Percentiles rank a stretch among this genome's conserved stretches.
Conservation (phyloP, 2,113 vertebrate genomes). For the Anser brachyrhynchus region DNA sequence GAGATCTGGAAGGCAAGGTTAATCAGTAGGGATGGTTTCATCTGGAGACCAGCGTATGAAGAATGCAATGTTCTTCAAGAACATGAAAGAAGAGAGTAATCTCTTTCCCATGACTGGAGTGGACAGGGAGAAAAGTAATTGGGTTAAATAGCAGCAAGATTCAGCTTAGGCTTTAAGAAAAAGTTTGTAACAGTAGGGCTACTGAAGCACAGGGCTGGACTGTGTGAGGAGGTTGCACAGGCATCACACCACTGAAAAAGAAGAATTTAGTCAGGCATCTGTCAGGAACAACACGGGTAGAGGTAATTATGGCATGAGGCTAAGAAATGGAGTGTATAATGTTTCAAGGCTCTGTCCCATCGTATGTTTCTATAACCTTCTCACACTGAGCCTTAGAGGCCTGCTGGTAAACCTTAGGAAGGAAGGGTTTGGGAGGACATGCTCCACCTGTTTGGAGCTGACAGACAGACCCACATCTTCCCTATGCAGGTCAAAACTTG, state of each 20-base stretch:
- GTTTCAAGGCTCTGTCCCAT: not conserved
- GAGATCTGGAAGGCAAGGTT: not conserved
- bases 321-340: not conserved
- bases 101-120: not conserved
- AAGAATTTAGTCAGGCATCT: not conserved
- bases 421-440: not conserved
- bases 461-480: not conserved
- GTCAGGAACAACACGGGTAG: not conserved
- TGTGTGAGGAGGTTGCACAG: not conserved
- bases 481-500: rapidly evolving
- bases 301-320: not conserved
- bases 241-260: not conserved
- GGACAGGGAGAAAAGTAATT: not conserved
- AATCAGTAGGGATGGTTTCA: not conserved
- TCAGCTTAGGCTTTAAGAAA: not conserved
- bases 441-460: rapidly evolving
- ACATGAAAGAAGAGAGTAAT: not conserved
- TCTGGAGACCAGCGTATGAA: not conserved
- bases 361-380: not conserved
- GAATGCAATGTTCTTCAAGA: not conserved
- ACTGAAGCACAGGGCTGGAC: not conserved
- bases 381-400: not conserved
- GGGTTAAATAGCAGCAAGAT: not conserved
- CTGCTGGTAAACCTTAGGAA: not conserved
- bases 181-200: not conserved